A percentile compares a stretch with the other conserved stretches of the same genome.
Evolutionary conservation across 1,140 invertebrate genomes (phyloP).

Genomic region (Triops cancriformis): DNA sequence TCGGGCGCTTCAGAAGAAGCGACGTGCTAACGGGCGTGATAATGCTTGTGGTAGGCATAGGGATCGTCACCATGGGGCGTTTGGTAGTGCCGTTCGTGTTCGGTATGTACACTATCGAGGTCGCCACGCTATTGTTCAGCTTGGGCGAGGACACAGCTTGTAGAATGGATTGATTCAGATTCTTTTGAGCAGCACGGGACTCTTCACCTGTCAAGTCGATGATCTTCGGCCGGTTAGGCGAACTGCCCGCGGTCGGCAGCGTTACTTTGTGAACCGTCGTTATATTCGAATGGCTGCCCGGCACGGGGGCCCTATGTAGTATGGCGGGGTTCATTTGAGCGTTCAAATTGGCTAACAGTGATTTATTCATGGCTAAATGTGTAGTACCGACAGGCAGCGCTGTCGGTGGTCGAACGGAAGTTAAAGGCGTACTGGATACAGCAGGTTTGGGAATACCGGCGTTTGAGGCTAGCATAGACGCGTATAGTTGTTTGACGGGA

Average conservation of each 20-base stretch:
- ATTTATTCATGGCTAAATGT: not conserved
- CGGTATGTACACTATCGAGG: not conserved
- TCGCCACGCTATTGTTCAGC: not conserved
- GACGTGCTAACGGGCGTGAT: not conserved
- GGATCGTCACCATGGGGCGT: not conserved
- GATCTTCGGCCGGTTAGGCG: conserved; percentile 24
- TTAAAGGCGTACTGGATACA: not conserved
- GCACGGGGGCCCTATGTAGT: not conserved
- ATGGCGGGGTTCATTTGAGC: not conserved
- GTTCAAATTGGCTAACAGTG: not conserved
- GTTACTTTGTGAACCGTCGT: conserved; percentile 25
- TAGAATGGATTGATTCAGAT: too few relatives aligned
- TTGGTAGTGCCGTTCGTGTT: too few relatives aligned
- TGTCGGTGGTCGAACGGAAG: not conserved
- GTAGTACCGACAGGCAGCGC: not conserved
- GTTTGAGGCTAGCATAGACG: not conserved
- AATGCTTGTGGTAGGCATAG: not conserved
- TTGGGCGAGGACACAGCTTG: not conserved
- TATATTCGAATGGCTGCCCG: not conserved
- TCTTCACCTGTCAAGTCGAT: conserved; percentile 32
- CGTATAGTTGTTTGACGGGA: not conserved
- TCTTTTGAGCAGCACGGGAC: conserved; percentile 12
- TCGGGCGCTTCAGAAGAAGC: not conserved
- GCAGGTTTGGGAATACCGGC: not conserved
- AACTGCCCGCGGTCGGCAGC: conserved; percentile 8